phyloP scores from a whole-genome alignment of 2,888 invertebrate genomes.

The Zeuzera pyrina region DNA sequence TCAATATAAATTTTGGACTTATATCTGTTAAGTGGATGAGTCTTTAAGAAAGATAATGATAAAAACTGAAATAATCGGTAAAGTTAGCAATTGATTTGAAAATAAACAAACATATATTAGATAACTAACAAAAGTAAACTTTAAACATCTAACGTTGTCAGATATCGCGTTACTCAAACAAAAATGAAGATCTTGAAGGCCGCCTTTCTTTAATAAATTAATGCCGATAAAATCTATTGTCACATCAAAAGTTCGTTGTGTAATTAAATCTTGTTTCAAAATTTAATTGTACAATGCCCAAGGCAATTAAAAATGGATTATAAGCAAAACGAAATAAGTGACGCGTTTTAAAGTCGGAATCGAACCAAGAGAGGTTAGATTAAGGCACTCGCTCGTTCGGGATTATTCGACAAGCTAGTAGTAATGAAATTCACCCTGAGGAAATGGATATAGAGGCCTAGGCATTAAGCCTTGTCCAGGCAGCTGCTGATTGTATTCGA shows the following conservation, averaged over 20 bases:
- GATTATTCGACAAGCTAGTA: constrained; percentile 65
- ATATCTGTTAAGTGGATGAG: too few relatives aligned
- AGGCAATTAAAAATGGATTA: constrained; percentile 70
- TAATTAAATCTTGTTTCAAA: constrained; percentile 61
- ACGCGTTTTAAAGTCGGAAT: constrained; percentile 59
- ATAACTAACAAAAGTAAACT: too few relatives aligned
- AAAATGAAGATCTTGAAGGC: too few relatives aligned
- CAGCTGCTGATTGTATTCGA: constrained; percentile 66
- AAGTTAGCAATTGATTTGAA: too few relatives aligned
- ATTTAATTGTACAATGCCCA: constrained; percentile 50
- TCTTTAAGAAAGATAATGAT: too few relatives aligned
- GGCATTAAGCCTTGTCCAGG: constrained; percentile 62
- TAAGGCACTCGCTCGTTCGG: constrained; percentile 56
- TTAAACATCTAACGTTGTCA: too few relatives aligned
- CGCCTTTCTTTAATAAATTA: constrained; percentile 54
- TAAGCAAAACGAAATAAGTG: constrained; percentile 61
- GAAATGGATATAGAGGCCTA: constrained; percentile 59
- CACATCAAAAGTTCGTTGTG: constrained; percentile 49
- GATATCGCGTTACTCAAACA: too few relatives aligned
- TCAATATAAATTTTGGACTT: too few relatives aligned
- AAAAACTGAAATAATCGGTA: too few relatives aligned
- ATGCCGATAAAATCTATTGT: constrained; percentile 61
- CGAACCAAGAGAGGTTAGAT: constrained; percentile 59
- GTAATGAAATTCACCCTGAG: constrained; percentile 68
- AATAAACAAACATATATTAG: too few relatives aligned